A percentile compares a stretch with the other conserved stretches of the same genome.
phyloP scores from a whole-genome alignment of 2,888 invertebrate genomes.

The Callyntrura sp. region DNA sequence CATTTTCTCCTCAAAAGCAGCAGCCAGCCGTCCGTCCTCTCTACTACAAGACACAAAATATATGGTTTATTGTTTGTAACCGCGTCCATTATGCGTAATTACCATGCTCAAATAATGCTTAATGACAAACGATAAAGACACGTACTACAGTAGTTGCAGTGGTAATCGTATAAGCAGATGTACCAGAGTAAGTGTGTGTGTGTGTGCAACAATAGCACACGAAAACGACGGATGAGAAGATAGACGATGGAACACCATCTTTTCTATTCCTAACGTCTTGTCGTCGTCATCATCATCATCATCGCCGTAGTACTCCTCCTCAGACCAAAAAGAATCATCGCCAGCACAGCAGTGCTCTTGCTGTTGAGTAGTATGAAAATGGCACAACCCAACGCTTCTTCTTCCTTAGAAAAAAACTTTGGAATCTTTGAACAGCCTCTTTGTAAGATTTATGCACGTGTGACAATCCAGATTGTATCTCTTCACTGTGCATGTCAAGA shows the following conservation, averaged over 20 bases:
- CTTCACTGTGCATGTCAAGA: conserved; percentile 54
- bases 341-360: conserved; percentile 4
- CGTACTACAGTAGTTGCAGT: conserved; percentile 59
- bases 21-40: neutral
- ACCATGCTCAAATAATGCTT: conserved; percentile 72
- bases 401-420: conserved; percentile 42
- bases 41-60: conserved; percentile 31
- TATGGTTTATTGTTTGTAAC: conserved; percentile 70
- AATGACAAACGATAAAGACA: conserved; percentile 68
- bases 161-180: conserved; percentile 16
- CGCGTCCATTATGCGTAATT: conserved; percentile 73
- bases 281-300: neutral
- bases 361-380: conserved; percentile 11
- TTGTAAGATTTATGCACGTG: conserved; percentile 74
- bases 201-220: conserved; percentile 61
- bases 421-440: conserved; percentile 64
- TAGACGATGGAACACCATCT: conserved; percentile 50
- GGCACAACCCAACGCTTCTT: conserved; percentile 41
- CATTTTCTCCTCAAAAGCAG: conserved; percentile 9
- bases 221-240: neutral
- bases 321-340: neutral
- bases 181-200: too few species aligned
- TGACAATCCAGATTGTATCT: conserved; percentile 73
- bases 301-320: too few species aligned
- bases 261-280: neutral